Base-by-base conservation (phyloP, 1,140 invertebrate species). In the Drosophila lini region DNA sequence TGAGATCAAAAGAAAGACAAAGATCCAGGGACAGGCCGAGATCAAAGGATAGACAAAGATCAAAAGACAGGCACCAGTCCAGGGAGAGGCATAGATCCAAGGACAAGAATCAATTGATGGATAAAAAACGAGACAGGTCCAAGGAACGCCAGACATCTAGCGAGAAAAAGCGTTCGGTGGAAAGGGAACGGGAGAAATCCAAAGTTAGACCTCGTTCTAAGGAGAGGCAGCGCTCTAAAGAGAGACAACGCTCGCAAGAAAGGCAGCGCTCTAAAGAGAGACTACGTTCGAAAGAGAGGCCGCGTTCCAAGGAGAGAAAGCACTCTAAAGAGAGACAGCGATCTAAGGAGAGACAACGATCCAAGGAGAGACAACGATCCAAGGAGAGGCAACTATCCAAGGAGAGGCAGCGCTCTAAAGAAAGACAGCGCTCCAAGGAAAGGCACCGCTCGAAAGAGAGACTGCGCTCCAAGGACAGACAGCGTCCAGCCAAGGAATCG, bases 141-240 rank as follows among this genome's bases (percentile, higher is more conserved):
- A 64, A 57, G 11, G 60, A 74, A 10, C 34, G 70, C 7, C 41
- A 9, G 5, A 42, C 53, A 3, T 56, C 52, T 8, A 69, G 58
- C 31, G 75, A 80, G 5, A 38, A 36, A 16, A 57, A 42, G 13
- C 56, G 42, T 3, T 79, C 80, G 0, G 74, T 71, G 16, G 80
- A 83, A 6, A 42, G 40, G 16, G 62, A 68, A 28, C 63, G 47
- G 4, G 79, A 78, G 0, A 69, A 22, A 50, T 79, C 76, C 2
- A 81, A 58, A n/a, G 74, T 60, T 8, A 25, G 55, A 19, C 44
- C 55, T 10, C 58, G 48, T 1, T 82, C 80, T 0, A 82, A 75
- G 40, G 76, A 79, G 3, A 38, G 44, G 10, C 56, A 32, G 13
- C 44, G 42, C 2, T 79, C 80, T 0, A 81, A 57, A 10, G 80